Evolutionary conservation across 1,140 invertebrate species (phyloP).

Genomic region (Trachelipus rathkii): DNA sequence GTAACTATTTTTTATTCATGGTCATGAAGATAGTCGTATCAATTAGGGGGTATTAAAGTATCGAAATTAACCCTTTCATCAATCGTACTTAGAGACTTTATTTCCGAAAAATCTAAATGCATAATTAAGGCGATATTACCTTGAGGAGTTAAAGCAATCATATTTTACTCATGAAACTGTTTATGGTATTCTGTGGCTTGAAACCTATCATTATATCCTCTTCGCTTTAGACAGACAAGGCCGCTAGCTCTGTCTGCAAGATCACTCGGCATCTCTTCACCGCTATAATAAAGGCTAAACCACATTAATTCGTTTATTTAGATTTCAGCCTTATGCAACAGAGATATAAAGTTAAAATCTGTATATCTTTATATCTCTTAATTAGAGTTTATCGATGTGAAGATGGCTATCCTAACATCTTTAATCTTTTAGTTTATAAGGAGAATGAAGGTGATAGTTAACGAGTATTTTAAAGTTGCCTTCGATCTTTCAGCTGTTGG

Average conservation of each 20-base stretch:
- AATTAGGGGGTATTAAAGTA: conserved; percentile 11
- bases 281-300: conserved; percentile 32
- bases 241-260: conserved; percentile 40
- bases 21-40: conserved; percentile 31
- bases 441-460: conserved; percentile 4
- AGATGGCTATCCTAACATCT: conserved; percentile 5
- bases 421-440: background rate
- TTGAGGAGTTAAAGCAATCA: conserved; percentile 36
- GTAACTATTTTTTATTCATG: conserved; percentile 38
- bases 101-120: conserved; percentile 14
- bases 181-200: conserved; percentile 44
- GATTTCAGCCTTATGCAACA: conserved; percentile 33
- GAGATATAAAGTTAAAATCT: conserved; percentile 27
- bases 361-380: conserved; percentile 30
- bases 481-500: conserved; percentile 9
- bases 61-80: conserved; percentile 32
- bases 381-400: conserved; percentile 6
- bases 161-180: conserved; percentile 45
- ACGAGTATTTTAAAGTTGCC: background rate
- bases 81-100: conserved; percentile 29
- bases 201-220: conserved; percentile 43
- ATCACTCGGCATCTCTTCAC: conserved; percentile 32
- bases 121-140: conserved; percentile 33
- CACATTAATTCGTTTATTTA: conserved; percentile 10
- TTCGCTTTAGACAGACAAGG: conserved; percentile 37